Evolutionary conservation across 2,888 invertebrate species (phyloP).

Genomic region (Diarsia brunnea): DNA sequence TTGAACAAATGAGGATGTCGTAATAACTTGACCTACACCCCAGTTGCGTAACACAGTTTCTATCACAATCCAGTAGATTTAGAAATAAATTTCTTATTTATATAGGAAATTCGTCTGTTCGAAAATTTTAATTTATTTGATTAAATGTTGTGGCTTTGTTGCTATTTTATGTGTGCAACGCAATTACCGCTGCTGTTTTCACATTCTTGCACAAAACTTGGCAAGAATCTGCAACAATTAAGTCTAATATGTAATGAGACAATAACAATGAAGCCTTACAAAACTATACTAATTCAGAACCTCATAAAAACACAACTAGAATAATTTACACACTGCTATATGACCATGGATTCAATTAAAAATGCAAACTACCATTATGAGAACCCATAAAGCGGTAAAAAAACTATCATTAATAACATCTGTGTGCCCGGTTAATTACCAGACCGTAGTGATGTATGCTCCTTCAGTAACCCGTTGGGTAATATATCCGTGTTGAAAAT

Average conservation of each 20-base stretch:
- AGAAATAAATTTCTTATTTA: neutral
- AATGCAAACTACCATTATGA: slow-evolving; percentile 54
- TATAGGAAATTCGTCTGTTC: neutral
- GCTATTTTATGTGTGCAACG: neutral
- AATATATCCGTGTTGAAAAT: slow-evolving; percentile 63
- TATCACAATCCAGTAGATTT: neutral
- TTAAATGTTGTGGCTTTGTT: neutral
- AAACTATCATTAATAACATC: slow-evolving; percentile 63
- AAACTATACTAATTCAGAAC: neutral
- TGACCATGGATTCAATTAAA: slow-evolving; percentile 25
- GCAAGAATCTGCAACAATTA: slow-evolving; percentile 22
- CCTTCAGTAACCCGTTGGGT: slow-evolving; percentile 62
- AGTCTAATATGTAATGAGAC: slow-evolving; percentile 6
- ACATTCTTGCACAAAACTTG: slow-evolving; percentile 26
- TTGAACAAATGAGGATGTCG: slow-evolving; percentile 44
- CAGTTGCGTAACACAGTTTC: neutral
- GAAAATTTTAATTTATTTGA: neutral
- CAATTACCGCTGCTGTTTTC: neutral
- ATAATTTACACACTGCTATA: neutral
- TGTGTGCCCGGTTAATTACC: slow-evolving; percentile 59
- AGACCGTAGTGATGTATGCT: slow-evolving; percentile 60
- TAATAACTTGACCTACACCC: slow-evolving; percentile 24
- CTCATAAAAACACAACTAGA: neutral
- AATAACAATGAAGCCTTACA: neutral
- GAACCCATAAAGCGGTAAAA: slow-evolving; percentile 40